Percentiles rank a stretch among this genome's conserved stretches.
Evolutionary conservation across 2,113 vertebrate genomes (phyloP).

Genomic region (Eleginops maclovinus): DNA sequence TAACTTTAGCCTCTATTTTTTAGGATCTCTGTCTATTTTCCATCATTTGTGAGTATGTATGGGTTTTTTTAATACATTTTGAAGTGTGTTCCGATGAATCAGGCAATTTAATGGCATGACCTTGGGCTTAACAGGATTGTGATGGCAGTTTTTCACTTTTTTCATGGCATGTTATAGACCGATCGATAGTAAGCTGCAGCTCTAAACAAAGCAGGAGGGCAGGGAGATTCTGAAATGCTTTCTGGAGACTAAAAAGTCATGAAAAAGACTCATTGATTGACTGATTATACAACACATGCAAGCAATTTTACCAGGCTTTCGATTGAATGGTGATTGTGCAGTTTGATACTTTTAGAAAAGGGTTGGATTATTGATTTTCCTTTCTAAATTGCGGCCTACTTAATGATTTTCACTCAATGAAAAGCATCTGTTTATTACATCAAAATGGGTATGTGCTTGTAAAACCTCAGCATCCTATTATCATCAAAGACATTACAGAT

Average conservation of each 20-base stretch:
- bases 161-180: not conserved
- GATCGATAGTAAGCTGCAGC: not conserved
- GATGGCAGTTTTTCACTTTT: not conserved
- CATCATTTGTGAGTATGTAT: not conserved
- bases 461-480: not conserved
- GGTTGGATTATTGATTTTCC: not conserved
- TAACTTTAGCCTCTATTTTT: too few relatives aligned
- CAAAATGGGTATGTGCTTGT: too few relatives aligned
- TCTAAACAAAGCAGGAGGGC: not conserved
- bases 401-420: not conserved
- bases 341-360: too few relatives aligned
- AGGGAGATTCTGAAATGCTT: too few relatives aligned
- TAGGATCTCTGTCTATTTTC: not conserved
- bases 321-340: not conserved
- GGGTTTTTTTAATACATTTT: not conserved
- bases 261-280: too few relatives aligned
- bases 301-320: not conserved
- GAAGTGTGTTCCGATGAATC: not conserved
- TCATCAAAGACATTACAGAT: not conserved
- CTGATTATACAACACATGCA: not conserved
- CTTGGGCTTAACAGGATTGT: not conserved
- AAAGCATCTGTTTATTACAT: not conserved
- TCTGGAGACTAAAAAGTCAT: too few relatives aligned
- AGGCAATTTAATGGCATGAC: not conserved
- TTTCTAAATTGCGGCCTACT: not conserved